These are phyloP conservation scores for Meloe dianella DNA, from an alignment of 2,888 invertebrate genomes.

Conservation along the genomic window DNA sequence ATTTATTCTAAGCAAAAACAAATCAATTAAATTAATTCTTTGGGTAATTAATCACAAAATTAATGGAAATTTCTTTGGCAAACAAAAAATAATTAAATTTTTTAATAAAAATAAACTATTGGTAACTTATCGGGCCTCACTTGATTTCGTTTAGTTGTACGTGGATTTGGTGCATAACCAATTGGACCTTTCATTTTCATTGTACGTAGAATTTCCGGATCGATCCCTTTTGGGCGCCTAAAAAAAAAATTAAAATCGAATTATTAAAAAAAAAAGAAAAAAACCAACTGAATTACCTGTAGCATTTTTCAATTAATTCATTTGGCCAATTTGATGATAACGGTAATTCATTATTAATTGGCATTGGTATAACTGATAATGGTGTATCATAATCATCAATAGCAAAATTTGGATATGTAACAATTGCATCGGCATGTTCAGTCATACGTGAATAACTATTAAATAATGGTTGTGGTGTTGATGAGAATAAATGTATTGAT, in stretches of 20 bases:
- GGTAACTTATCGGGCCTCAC: slow-evolving; percentile 64
- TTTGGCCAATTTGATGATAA: slow-evolving; percentile 84
- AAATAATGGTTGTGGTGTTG: slow-evolving; percentile 78
- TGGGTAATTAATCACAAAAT: no score
- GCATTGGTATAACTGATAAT: slow-evolving; percentile 80
- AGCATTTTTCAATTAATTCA: slow-evolving; percentile 73
- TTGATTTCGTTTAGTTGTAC: slow-evolving; percentile 81
- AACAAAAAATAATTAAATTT: not conserved
- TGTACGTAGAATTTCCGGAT: slow-evolving; percentile 80
- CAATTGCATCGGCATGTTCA: slow-evolving; percentile 85
- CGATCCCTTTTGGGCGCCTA: slow-evolving; percentile 82
- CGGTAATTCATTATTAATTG: slow-evolving; percentile 65
- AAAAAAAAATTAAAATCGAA: slow-evolving; percentile 43
- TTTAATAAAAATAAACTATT: slow-evolving; percentile 52
- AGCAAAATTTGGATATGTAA: slow-evolving; percentile 74
- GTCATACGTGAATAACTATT: slow-evolving; percentile 86
- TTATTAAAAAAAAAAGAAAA: no score
- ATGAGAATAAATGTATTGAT: slow-evolving; percentile 83
- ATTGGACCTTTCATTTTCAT: slow-evolving; percentile 98
- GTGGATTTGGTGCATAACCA: slow-evolving; percentile 93
- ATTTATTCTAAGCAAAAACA: slow-evolving; percentile 13
- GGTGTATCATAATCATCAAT: slow-evolving; percentile 80
- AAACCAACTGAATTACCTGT: slow-evolving; percentile 63
- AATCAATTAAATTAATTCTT: no score
- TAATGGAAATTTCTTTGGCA: not conserved